Evolutionary conservation across 2,888 invertebrate genomes (phyloP), one percentile per base, ranked within the genome.

Genomic region (Parthenolecanium corni): DNA sequence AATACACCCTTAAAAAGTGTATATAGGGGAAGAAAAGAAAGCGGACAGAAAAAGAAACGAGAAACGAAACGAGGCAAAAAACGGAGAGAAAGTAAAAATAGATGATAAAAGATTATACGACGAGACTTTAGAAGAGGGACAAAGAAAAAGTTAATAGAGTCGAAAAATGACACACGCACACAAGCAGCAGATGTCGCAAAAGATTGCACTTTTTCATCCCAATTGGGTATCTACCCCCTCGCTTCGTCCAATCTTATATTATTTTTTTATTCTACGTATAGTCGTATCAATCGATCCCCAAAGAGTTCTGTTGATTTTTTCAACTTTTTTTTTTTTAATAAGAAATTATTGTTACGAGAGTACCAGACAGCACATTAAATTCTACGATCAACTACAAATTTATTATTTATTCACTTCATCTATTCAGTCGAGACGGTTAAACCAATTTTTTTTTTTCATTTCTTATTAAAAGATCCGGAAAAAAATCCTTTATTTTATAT

Each of bases 51-150:
- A 14, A 42, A 42, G 14, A 16, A 42, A 42, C 44, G 14, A 42
- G 14, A 42, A 42, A 42, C 44, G 14, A 42, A 42, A 16, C 44
- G 44, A 31, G 44, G 44, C 44, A 14, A 42, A n/a, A 42, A 42
- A 42, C 44, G 18, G 18, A 42, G n/a, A n/a, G 44, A 42, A 42
- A 42, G 44, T 42, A 42, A 42, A 42, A 40, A 54, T 42, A 54
- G 54, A 54, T 54, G 54, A 54, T 54, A 54, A 54, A 54, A 54
- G 54, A 54, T 54, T 54, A n/a, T n/a, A 40, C 54, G 54, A 54
- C 54, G 23, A n/a, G n/a, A n/a, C n/a, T n/a, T n/a, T n/a, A n/a
- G n/a, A n/a, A n/a, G n/a, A n/a, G n/a, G n/a, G n/a, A n/a, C n/a
- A n/a, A 40, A 20, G 18, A 42, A 54, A 53, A 54, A 54, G 42